Evolutionary conservation across 2,888 invertebrate species (phyloP), one percentile per base, ranked within the genome.

Genomic region (Nomada hirtipes): DNA sequence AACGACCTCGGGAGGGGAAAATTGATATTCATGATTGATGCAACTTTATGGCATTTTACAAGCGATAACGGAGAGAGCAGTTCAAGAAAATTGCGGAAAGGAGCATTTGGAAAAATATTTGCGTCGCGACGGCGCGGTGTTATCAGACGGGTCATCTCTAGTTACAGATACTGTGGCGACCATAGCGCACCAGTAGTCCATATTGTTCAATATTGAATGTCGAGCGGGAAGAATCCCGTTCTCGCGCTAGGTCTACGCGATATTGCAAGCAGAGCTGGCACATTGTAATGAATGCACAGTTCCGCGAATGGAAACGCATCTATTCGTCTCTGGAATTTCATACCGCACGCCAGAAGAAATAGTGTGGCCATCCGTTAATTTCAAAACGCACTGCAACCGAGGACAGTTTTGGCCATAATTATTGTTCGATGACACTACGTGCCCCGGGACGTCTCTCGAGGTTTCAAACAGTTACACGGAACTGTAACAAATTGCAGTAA

Each of bases 311-410:
- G 61, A 73, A 92, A 90, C 93, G 90, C 90, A 88, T 84, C 87
- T 88, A 89, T 92, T 93, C 94, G 83, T 81, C 83, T 76, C 81
- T 78, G 86, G 85, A 85, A 88, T 88, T 89, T 88, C 89, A 88
- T 87, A 89, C 89, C 83, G 60, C 68, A 69, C 73, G 29, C 44
- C 64, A 42, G 55, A n/a, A 59, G 55, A 52, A 76, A 73, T 70
- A 75, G 60, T 26, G 60, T 57, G 55, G 50, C 20, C 52, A 36
- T 23, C 50, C 84, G 76, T 86, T 86, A 86, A 86, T 79, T 72
- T 82, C 74, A 47, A 79, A 78, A 76, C 65, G 68, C 57, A 55
- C 63, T 26, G 57, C 42, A 70, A 70, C 68, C 71, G 73, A 79
- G 75, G 80, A 50, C 42, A 71, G 67, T 83, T 83, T 71, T 80